Evolutionary conservation across 2,113 vertebrate species (phyloP), one percentile per base, ranked within the genome.

Genomic region (Paedocypris sp.): DNA sequence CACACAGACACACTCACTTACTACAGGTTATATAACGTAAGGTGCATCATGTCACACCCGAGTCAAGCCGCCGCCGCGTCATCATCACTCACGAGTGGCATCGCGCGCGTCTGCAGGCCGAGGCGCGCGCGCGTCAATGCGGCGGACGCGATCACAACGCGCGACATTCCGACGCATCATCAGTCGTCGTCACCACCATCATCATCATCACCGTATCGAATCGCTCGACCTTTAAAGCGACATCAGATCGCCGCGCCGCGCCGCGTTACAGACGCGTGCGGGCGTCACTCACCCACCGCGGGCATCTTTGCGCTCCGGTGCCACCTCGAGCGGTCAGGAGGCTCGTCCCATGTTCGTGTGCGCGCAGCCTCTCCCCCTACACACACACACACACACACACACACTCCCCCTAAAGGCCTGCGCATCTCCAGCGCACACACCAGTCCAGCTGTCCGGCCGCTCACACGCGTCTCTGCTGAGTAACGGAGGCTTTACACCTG

Each of bases 401-500:
- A 73, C 31, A 73, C 82, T 70, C 80, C 80, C 80, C 70, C 82
- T 83, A 77, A 76, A 53, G 82, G 82, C 54, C 67, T 62, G 36
- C 23, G 9, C 47, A 41, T 26, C 22, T 6, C 16, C 60, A 36
- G 48, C 39, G 22, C 46, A n/a, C 33, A 20, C 28, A 15, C 49
- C 11, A 39, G n/a, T n/a, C 10, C 38, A 35, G 28, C 26, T 52
- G 50, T n/a, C n/a, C n/a, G n/a, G n/a, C n/a, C n/a, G n/a, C n/a
- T n/a, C n/a, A n/a, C n/a, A n/a, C n/a, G n/a, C n/a, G n/a, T n/a
- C n/a, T n/a, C n/a, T n/a, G n/a, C n/a, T n/a, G n/a, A n/a, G n/a
- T n/a, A n/a, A n/a, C n/a, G n/a, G n/a, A n/a, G n/a, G n/a, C n/a
- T n/a, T n/a, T n/a, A n/a, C n/a, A n/a, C n/a, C n/a, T n/a, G n/a